Base-by-base conservation (phyloP, 2,797 vertebrate species). In the Pempheris klunzingeri region DNA sequence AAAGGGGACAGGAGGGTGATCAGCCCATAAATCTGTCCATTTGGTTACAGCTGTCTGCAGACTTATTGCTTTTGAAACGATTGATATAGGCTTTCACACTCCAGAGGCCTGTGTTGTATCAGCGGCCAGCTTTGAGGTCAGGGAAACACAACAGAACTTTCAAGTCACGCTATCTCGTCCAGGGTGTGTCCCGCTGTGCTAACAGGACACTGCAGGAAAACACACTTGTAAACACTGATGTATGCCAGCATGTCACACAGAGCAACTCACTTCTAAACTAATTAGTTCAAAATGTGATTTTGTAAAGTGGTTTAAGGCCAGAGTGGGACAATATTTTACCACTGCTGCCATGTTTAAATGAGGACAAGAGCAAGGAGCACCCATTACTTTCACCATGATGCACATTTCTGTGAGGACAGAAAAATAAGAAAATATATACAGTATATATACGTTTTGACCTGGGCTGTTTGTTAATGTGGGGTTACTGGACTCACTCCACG, bases 111-210 rank as follows among this genome's bases (percentile, higher is more conserved):
- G 39, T 38, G 34, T 74, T 43, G 36, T 65, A 61, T 80, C 71
- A 46, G 30, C 46, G 3, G 77, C 83, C 82, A 78, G 71, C 57
- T 71, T 60, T 44, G 81, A 86, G 77, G 84, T 90, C 83, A 77
- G 65, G 58, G 62, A 47, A 24, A 53, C 61, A 52, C 41, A 46
- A 38, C 70, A 63, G 20, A 57, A 66, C 46, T 53, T 46, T 74
- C 39, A 39, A 82, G 80, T 85, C 77, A 88, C 60, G 81, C 83
- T 3, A 84, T 74, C 55, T 34, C 46, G 38, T 4, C 46, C 63
- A 30, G 67, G 72, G 84, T 41, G 74, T 81, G 80, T 75, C 74
- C 62, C 67, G 9, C 28, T 15, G 62, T 20, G 2, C 34, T 20
- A 38, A 57, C 60, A 30, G 44, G 55, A 69, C 11, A 5, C 15